These are phyloP conservation scores for Nesometra sesokonis DNA, from an alignment of 35 echinoderm and acorn worm species.

Conservation along the genomic window DNA sequence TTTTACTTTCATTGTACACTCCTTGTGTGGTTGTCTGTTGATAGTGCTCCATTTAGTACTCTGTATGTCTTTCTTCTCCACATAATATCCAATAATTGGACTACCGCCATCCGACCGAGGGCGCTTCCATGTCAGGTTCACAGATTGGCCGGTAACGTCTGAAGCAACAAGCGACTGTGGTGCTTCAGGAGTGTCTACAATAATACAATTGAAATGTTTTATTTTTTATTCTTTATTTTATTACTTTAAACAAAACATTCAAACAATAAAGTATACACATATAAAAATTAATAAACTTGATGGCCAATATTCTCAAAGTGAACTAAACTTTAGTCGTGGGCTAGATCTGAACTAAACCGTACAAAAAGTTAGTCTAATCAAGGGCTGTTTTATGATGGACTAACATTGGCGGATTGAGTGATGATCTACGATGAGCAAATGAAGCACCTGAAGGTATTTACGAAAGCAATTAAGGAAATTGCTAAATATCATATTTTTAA, in stretches of 20 bases:
- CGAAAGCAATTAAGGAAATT: too few relatives aligned
- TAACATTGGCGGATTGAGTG: too few relatives aligned
- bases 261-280: conserved; percentile 65
- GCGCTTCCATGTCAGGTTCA: conserved; percentile 64
- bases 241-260: conserved; percentile 80
- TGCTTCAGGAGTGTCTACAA: conserved; percentile 51
- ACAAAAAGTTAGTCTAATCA: too few relatives aligned
- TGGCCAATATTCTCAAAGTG: too few relatives aligned
- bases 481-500: too few relatives aligned
- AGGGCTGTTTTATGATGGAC: too few relatives aligned
- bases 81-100: conserved; percentile 56
- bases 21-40: conserved; percentile 57
- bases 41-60: conserved; percentile 69
- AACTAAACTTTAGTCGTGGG: too few relatives aligned
- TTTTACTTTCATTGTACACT: conserved; percentile 4
- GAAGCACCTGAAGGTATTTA: too few relatives aligned
- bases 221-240: conserved; percentile 53
- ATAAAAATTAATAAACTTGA: too few relatives aligned
- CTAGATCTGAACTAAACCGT: too few relatives aligned
- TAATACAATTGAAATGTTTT: conserved; percentile 62
- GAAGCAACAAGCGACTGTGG: conserved; percentile 59
- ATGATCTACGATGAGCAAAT: too few relatives aligned
- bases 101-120: conserved; percentile 71
- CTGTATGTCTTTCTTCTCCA: conserved; percentile 76
- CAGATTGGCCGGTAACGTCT: conserved; percentile 52